Evolutionary conservation across 2,113 vertebrate species (phyloP).

Genomic region (Tricholaema leucomelas): DNA sequence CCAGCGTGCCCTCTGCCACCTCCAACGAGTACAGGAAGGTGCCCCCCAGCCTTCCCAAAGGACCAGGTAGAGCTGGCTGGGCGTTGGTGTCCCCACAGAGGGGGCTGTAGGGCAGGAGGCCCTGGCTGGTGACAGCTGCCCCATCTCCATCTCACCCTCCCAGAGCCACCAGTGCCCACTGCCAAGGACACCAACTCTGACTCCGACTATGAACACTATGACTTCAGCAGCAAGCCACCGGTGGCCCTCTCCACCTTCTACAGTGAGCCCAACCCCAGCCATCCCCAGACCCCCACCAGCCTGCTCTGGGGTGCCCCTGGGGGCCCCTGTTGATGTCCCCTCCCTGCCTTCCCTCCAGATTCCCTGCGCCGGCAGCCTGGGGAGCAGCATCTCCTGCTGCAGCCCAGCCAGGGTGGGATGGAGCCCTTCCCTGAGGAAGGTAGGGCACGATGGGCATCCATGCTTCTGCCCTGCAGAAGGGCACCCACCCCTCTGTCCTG

Average conservation of each 20-base stretch:
- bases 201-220: conserved; percentile 75
- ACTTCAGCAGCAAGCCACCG: conserved; percentile 72
- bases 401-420: neutral
- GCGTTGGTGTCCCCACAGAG: neutral
- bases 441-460: fast-evolving
- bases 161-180: neutral
- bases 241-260: conserved; percentile 77
- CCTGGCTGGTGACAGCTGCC: fast-evolving
- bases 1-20: fast-evolving
- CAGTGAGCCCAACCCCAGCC: conserved; percentile 75
- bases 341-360: conserved; percentile 33
- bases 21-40: conserved; percentile 54
- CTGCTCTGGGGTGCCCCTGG: neutral
- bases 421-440: neutral
- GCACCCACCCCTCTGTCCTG: neutral
- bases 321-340: neutral
- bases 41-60: conserved; percentile 50
- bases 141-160: neutral
- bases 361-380: conserved; percentile 58
- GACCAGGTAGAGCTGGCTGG: conserved; percentile 51
- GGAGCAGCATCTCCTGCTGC: conserved; percentile 1
- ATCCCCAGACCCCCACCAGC: neutral
- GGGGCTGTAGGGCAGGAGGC: neutral
- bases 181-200: conserved; percentile 43
- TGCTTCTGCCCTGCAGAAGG: neutral